Base-by-base conservation (phyloP, 2,888 invertebrate species). In the Apamea monoglypha region DNA sequence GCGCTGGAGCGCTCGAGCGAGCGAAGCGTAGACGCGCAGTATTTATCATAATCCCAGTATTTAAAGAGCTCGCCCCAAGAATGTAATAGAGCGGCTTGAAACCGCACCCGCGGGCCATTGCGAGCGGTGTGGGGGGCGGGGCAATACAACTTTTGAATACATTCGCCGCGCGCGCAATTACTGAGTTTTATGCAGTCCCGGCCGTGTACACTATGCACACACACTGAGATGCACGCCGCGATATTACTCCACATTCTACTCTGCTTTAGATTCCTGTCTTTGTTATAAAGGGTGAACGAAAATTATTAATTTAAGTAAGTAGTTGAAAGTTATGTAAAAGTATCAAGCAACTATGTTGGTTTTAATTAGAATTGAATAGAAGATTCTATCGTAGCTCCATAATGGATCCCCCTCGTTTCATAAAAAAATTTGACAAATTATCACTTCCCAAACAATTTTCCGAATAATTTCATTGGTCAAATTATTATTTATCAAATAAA, bases 21-120 rank as follows among this genome's bases (percentile, higher is more conserved):
- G n/a, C 64, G 25, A 12, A 69, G 77, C 14, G 47, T 70, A 73
- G 70, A 78, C 68, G 68, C 76, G 70, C 80, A 66, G 74, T 80
- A 81, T 89, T 89, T 81, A 85, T 89, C 81, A 88, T 90, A 89
- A 88, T 88, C 78, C 82, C 44, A 83, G 85, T 83, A 76, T 87
- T 88, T 86, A 85, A 86, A 90, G 89, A 86, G 87, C 83, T 73
- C 80, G 78, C 59, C 70, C 74, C 79, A 80, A 81, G 87, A 89
- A 84, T 83, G 85, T 89, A 86, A 88, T 81, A 83, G 81, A 72
- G 81, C 76, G 74, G 77, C 78, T 82, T 78, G 78, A 59, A 84
- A 79, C 78, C 68, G 66, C 63, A 61, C 53, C 50, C 25, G 44
- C 47, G 61, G 73, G 56, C 64, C 18, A 12, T 59, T 1, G 36